Evolutionary conservation across 2,113 vertebrate genomes (phyloP).

Genomic region (Sander vitreus): DNA sequence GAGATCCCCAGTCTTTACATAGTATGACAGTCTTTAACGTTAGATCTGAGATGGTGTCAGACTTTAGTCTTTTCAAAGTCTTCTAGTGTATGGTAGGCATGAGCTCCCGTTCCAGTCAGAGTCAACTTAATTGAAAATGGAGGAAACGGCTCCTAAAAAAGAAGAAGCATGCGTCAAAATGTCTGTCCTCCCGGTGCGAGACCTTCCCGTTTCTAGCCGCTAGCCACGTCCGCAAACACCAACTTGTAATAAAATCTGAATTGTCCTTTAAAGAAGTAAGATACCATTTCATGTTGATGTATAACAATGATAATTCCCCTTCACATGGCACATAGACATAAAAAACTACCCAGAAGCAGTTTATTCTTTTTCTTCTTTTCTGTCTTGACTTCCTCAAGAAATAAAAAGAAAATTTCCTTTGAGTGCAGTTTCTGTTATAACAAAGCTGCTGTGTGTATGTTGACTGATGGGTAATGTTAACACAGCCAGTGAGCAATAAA

Average conservation of each 20-base stretch:
- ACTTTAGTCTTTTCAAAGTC: no score
- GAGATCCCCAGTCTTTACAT: no score
- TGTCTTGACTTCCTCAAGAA: neutral
- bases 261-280: neutral
- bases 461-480: slow-evolving; percentile 50
- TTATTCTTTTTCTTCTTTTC: neutral
- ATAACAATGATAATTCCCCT: neutral
- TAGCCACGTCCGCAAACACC: no score
- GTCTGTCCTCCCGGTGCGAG: no score
- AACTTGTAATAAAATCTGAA: neutral
- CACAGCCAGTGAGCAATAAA: slow-evolving; percentile 37
- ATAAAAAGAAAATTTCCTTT: slow-evolving; percentile 24
- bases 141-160: no score
- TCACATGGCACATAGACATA: neutral
- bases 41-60: no score
- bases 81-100: no score
- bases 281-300: neutral
- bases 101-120: no score
- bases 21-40: no score
- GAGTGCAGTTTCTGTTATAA: slow-evolving; percentile 28
- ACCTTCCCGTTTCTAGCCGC: no score
- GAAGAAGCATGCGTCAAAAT: no score
- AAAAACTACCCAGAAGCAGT: neutral
- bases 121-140: no score
- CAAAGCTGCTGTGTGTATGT: slow-evolving; percentile 13